Evolutionary conservation across 2,113 vertebrate genomes (phyloP), one percentile per base, ranked within the genome.

Genomic region (Tauraco erythrolophus): DNA sequence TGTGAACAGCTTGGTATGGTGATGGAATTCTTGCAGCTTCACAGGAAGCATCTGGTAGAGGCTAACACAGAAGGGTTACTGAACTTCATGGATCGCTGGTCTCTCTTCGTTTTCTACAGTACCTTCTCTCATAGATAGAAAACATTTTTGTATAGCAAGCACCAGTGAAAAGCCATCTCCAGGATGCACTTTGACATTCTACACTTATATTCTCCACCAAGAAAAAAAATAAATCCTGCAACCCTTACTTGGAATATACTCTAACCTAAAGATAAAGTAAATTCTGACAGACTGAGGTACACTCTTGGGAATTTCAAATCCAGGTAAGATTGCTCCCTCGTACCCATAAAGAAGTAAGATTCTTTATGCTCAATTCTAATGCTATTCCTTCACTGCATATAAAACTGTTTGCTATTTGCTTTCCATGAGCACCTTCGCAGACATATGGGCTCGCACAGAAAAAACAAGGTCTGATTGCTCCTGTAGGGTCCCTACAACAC

Each of bases 11-110:
- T 41, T 43, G 45, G 35, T 57, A 39, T 15, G 10, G 7, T 19
- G 19, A 81, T 31, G 62, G 65, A 94, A 91, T 75, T 94, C 77
- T 69, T 81, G 65, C 61, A 94, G 53, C 19, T 91, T 87, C 84
- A 77, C 37, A 64, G 28, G 57, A 91, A 89, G 53, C 84, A 84
- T 69, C 53, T 79, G 35, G 53, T 11, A 75, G 48, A 75, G 18
- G 33, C n/a, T 37, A 45, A 53, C 50, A 45, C 27, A 48, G n/a
- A 88, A 77, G 33, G 28, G 65, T 69, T 83, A 57, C 43, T 71
- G n/a, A 90, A 88, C 50, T 92, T 90, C 33, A 65, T 7, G 58
- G 39, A 86, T 80, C 46, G 28, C 6, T 51, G 33, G 22, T 9
- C 23, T 81, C 41, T 54, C 46, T 51, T 39, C 2, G 1, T 61